Evolutionary conservation across 2,797 vertebrate genomes (phyloP).

Genomic region (Meda fulgida): DNA sequence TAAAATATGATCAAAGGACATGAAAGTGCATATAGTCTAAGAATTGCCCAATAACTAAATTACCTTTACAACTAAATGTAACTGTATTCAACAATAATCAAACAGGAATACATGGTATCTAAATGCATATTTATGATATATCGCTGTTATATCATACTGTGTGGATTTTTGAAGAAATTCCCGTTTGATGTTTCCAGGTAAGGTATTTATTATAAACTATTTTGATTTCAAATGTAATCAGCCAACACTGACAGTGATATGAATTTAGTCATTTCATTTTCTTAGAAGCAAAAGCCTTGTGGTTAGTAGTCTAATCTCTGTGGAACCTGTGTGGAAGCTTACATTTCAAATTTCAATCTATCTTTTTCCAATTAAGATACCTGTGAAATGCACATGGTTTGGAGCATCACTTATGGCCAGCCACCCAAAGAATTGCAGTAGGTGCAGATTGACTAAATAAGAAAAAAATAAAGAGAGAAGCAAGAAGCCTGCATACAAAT

Average conservation of each 20-base stretch:
- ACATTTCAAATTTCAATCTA: constrained; percentile 3
- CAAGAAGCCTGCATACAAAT: not conserved
- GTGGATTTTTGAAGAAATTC: not conserved
- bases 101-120: too few relatives aligned
- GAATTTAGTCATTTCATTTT: not conserved
- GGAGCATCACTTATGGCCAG: not conserved
- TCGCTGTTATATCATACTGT: not conserved
- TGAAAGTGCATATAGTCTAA: too few relatives aligned
- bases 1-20: too few relatives aligned
- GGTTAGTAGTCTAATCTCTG: not conserved
- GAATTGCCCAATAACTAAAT: too few relatives aligned
- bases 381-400: constrained; percentile 11
- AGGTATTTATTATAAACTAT: not conserved
- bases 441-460: not conserved
- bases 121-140: too few relatives aligned
- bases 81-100: too few relatives aligned
- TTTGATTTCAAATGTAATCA: not conserved
- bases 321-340: not conserved
- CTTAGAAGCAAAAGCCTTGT: not conserved
- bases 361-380: constrained; percentile 12
- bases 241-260: not conserved
- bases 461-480: not conserved
- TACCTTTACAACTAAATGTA: too few relatives aligned
- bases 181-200: not conserved
- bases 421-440: not conserved